phyloP scores from a whole-genome alignment of 1,140 invertebrate species.

The Andrena cerasifolii region DNA sequence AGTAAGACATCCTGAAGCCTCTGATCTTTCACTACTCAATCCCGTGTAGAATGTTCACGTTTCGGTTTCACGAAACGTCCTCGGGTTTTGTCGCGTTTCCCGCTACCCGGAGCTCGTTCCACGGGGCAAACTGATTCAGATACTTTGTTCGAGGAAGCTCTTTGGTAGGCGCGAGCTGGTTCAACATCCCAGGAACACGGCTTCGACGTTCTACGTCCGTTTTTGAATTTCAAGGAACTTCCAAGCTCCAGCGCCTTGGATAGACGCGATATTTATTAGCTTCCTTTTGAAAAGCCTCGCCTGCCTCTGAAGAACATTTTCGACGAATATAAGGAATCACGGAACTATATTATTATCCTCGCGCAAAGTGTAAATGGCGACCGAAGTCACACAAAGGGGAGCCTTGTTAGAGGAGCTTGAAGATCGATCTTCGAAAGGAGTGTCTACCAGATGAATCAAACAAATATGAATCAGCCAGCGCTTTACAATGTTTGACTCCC shows the following conservation, averaged over 20 bases:
- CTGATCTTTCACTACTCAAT: too few species aligned
- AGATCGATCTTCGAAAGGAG: too few species aligned
- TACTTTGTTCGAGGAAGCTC: slow-evolving; percentile 44
- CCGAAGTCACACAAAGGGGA: background rate
- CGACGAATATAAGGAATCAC: background rate
- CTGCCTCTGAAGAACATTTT: background rate
- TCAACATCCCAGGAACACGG: slow-evolving; percentile 29
- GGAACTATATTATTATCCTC: background rate
- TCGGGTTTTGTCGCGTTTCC: background rate
- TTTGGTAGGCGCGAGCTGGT: background rate
- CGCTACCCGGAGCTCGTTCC: background rate
- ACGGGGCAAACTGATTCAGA: slow-evolving; percentile 38
- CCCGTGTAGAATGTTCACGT: background rate
- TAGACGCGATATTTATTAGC: background rate
- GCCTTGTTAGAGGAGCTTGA: background rate
- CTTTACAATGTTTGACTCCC: background rate
- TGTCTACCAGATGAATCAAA: too few species aligned
- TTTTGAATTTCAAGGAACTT: slow-evolving; percentile 48
- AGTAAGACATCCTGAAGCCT: background rate
- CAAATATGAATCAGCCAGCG: too few species aligned
- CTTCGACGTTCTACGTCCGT: slow-evolving; percentile 17
- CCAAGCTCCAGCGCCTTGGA: background rate
- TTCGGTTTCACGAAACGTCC: slow-evolving; percentile 9
- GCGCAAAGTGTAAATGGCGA: background rate
- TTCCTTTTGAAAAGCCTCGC: background rate